Evolutionary conservation across 2,113 vertebrate genomes (phyloP).

Genomic region (Scophthalmus maximus): DNA sequence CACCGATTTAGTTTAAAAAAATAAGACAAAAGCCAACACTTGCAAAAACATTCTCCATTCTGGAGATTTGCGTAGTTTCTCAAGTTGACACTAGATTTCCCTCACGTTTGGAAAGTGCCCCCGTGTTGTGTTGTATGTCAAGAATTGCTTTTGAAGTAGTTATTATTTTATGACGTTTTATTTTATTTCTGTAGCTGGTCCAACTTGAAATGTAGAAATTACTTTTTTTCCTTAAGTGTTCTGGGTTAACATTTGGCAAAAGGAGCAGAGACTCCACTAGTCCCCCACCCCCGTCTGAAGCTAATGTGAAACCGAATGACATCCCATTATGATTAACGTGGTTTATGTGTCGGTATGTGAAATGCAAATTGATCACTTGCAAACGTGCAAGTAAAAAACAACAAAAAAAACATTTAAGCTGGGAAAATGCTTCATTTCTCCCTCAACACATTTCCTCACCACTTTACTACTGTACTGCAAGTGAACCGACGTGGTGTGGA

Average conservation of each 20-base stretch:
- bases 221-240: slow-evolving; percentile 53
- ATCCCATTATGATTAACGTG: slow-evolving; percentile 27
- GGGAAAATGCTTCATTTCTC: slow-evolving; percentile 32
- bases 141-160: slow-evolving; percentile 32
- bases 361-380: slow-evolving; percentile 85
- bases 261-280: slow-evolving; percentile 34
- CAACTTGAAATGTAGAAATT: slow-evolving; percentile 73
- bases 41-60: slow-evolving; percentile 29
- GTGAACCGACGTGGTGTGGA: slow-evolving; percentile 83
- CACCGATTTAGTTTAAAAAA: neutral
- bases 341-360: slow-evolving; percentile 33
- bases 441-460: slow-evolving; percentile 79
- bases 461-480: slow-evolving; percentile 89
- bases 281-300: slow-evolving; percentile 33
- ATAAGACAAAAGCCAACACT: slow-evolving; percentile 24
- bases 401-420: slow-evolving; percentile 83
- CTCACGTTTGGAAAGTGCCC: slow-evolving; percentile 30
- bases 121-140: slow-evolving; percentile 27
- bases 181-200: slow-evolving; percentile 57
- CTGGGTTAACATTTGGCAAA: slow-evolving; percentile 39
- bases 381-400: too few relatives aligned
- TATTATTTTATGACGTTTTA: slow-evolving; percentile 35
- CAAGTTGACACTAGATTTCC: neutral
- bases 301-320: slow-evolving; percentile 59
- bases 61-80: slow-evolving; percentile 10